Conservation (phyloP, 2,113 vertebrate genomes). For the Amblyopsis rosae region DNA sequence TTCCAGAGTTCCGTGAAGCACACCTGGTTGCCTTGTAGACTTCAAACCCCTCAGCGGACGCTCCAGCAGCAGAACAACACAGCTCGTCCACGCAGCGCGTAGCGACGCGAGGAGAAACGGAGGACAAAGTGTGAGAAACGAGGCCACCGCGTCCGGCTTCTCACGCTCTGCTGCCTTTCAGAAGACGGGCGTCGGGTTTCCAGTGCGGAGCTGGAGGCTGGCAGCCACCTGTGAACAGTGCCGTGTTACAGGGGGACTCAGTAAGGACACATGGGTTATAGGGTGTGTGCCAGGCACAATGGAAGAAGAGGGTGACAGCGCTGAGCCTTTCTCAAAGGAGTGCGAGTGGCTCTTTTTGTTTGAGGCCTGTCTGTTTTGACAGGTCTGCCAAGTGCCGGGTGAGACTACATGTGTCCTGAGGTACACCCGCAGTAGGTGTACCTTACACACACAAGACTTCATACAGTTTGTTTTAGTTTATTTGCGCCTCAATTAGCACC, state of each 20-base stretch:
- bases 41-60: constrained; percentile 1
- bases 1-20: constrained; percentile 10
- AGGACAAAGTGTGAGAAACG: constrained; percentile 43
- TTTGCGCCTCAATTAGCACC: constrained; percentile 48
- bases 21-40: constrained; percentile 21
- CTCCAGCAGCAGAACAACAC: constrained; percentile 6
- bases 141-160: constrained; percentile 31
- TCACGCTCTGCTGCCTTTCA: constrained; percentile 22
- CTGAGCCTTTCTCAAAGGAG: constrained; percentile 32
- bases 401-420: neutral
- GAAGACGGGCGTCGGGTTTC: constrained; percentile 20
- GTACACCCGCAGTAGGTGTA: neutral
- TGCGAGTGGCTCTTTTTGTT: constrained; percentile 38
- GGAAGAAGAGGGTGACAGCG: neutral
- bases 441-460: constrained; percentile 25
- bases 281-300: constrained; percentile 29
- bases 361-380: constrained; percentile 61
- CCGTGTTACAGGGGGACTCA: constrained; percentile 26
- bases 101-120: constrained; percentile 5
- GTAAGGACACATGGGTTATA: constrained; percentile 16
- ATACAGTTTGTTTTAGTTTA: constrained; percentile 43
- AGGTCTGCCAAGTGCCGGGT: constrained; percentile 38
- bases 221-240: constrained; percentile 2
- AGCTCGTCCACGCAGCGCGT: neutral
- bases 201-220: constrained; percentile 2